A percentile compares a stretch with the other conserved stretches of the same genome.
These are phyloP conservation scores for Leptopilina clavipes DNA, from an alignment of 1,140 invertebrate genomes.

Conservation along the genomic window DNA sequence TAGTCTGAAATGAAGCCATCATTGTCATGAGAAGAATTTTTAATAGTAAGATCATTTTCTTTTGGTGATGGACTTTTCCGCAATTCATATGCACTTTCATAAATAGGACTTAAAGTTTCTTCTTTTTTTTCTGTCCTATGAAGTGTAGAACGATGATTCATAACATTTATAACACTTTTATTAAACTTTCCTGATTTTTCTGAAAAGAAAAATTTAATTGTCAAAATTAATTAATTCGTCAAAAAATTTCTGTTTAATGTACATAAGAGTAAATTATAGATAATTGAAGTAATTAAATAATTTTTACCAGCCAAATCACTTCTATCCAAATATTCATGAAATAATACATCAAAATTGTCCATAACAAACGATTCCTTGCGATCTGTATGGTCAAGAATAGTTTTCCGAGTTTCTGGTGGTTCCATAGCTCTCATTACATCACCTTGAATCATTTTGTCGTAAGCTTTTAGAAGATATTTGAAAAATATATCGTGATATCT, in stretches of 20 bases:
- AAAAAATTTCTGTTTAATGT: not conserved
- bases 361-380: conserved; percentile 48
- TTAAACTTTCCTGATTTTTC: conserved; percentile 20
- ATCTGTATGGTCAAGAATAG: conserved; percentile 58
- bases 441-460: conserved; percentile 61
- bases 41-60: not conserved
- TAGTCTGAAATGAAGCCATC: conserved; percentile 2
- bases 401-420: conserved; percentile 60
- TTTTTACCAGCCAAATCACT: conserved; percentile 56
- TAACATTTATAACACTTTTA: not conserved
- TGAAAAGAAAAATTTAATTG: conserved; percentile 18
- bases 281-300: not conserved
- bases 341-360: conserved; percentile 61
- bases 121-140: not conserved
- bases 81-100: conserved; percentile 27
- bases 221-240: not conserved
- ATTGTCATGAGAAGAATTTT: not conserved
- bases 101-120: conserved; percentile 4
- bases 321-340: conserved; percentile 60
- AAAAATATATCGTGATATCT: conserved; percentile 79
- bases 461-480: conserved; percentile 76
- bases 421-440: conserved; percentile 50
- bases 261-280: no score
- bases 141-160: not conserved
- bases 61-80: conserved; percentile 12